Evolutionary conservation across 2,888 invertebrate genomes (phyloP), one percentile per base, ranked within the genome.

Genomic region (Steinernema carpocapsae): DNA sequence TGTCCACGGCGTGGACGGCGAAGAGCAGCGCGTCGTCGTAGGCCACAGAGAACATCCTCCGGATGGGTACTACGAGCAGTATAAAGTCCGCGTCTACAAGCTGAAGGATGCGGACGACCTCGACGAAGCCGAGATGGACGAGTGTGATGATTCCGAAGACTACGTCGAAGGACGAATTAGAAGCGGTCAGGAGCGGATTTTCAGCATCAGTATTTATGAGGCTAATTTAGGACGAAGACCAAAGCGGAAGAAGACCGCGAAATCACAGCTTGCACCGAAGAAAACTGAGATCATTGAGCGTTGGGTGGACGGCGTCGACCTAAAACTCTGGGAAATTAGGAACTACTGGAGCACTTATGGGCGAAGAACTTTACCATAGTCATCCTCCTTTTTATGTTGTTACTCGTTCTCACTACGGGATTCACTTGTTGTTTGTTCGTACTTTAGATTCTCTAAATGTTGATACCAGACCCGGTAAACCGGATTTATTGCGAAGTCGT

Each of bases 21-120:
- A 86, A 70, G 86, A 86, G 72, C 76, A 80, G 19, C 79, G 86
- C 32, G 70, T 76, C 6, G 82, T 85, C 22, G 74, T 86, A 37
- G 78, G 75, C 10, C 86, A 87, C 76, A 78, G 78, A 64, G 86
- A 86, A 71, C 76, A 85, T 76, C 82, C 84, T 43, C 86, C 85
- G 10, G 83, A 82, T 72, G 85, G 85, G 14, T 80, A 82, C 64
- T 84, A 84, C 70, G 85, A 86, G 52, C 73, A 82, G 75, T 80
- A 77, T 43, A 45, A 64, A n/a, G 17, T 56, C 32, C 51, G 48
- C 19, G n/a, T 73, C 2, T 71, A 26, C 51, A 59, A 72, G 26
- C n/a, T 56, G 43, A 52, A 22, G 22, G 51, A 74, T 37, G 26
- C 3, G 10, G 10, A 72, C n/a, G n/a, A 29, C n/a, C 32, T 37